These are phyloP conservation scores for Selene dorsalis DNA, from an alignment of 2,797 vertebrate genomes.

Conservation along the genomic window DNA sequence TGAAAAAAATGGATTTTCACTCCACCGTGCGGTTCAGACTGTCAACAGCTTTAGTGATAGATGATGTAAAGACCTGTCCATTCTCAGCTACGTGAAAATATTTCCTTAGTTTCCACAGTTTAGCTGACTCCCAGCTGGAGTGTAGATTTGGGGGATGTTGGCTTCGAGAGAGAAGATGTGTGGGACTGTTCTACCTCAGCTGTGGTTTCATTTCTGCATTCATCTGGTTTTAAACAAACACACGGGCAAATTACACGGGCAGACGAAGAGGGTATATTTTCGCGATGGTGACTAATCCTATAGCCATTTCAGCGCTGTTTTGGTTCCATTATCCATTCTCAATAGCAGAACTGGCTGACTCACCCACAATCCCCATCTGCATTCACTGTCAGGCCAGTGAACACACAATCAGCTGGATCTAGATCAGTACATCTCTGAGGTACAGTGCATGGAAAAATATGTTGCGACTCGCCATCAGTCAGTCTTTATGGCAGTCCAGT, in stretches of 20 bases:
- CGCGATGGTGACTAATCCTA: conserved; percentile 62
- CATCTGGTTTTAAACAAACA: conserved; percentile 64
- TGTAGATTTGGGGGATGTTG: conserved; percentile 32
- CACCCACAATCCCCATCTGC: conserved; percentile 42
- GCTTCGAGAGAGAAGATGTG: conserved; percentile 22
- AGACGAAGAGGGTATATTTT: conserved; percentile 52
- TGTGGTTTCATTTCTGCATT: conserved; percentile 58
- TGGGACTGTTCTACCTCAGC: conserved; percentile 46
- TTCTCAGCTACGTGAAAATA: conserved; percentile 28
- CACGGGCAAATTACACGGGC: conserved; percentile 38
- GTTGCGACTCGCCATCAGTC: conserved; percentile 3
- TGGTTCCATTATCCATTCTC: conserved; percentile 57
- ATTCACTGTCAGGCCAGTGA: conserved; percentile 44
- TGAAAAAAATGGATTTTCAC: conserved; percentile 10
- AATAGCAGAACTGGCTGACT: conserved; percentile 63
- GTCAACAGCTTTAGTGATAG: conserved; percentile 10
- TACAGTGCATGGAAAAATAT: conserved; percentile 50
- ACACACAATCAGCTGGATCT: conserved; percentile 64
- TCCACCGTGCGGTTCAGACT: neutral
- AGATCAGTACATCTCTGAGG: conserved; percentile 58
- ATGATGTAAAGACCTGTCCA: conserved; percentile 3
- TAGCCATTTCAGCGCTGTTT: conserved; percentile 27
- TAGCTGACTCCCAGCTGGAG: conserved; percentile 26
- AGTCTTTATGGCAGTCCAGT: neutral
- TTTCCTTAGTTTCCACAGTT: conserved; percentile 29